Evolutionary conservation across 2,113 vertebrate genomes (phyloP), one percentile per base, ranked within the genome.

Genomic region (Alouatta palliata): DNA sequence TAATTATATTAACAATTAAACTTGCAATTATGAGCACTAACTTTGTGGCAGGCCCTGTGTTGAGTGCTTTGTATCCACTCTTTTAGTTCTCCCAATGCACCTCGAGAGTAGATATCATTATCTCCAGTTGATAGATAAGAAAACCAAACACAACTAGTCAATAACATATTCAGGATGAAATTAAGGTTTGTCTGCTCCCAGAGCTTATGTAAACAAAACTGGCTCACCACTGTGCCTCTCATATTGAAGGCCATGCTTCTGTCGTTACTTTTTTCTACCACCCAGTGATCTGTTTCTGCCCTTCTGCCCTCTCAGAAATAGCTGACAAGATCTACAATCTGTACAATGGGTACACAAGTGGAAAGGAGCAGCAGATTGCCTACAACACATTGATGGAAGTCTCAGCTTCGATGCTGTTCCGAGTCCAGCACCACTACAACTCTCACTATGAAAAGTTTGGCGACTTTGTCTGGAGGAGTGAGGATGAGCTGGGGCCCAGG

Each of bases 391-490:
- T 99, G 82, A 99, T 99, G 99, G 99, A 99, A 96, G 99, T 99
- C 92, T 99, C 99, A 0, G 98, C 99, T 7, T 99, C 99, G 0
- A 99, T 99, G 98, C 98, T 99, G 0, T 99, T 99, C 96, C 98
- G 99, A 27, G 99, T 99, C 37, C 99, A 99, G 97, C 99, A 99
- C 97, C 99, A 99, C 98, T 99, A 99, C 99, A 99, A 99, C 92
- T 99, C 99, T 11, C 99, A 99, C 98, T 99, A 99, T 0, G 99
- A 99, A 98, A 99, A 99, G 98, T 99, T 99, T 27, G 99, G 99
- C 2, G 99, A 99, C 98, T 99, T 99, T 0, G 99, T 99, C 52
- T 99, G 99, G 99, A 99, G 99, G 77, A 99, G 99, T 1, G 99
- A 99, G 97, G 99, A 99, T 0, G 99, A 99, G 96, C 99, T 99